Conservation (phyloP, 2,113 vertebrate species). For the Bubalus kerabau region DNA sequence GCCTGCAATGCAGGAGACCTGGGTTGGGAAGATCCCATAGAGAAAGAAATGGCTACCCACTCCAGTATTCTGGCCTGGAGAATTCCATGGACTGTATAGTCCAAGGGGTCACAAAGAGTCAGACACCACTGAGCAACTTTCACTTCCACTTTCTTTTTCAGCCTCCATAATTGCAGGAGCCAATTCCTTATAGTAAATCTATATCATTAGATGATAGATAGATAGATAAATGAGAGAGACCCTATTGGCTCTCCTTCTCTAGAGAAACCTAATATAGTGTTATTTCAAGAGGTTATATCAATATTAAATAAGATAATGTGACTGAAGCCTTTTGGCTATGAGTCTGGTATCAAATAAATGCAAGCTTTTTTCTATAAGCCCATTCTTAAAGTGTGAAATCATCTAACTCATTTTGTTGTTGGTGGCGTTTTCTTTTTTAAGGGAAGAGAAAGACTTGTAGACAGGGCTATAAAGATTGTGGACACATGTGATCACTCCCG, state of each 20-base stretch:
- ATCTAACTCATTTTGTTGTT: background rate
- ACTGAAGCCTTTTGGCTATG: background rate
- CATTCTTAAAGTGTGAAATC: background rate
- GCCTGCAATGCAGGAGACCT: background rate
- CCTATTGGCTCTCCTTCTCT: background rate
- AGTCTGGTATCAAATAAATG: background rate
- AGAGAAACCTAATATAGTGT: background rate
- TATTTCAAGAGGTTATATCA: background rate
- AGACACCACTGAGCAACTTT: background rate
- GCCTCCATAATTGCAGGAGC: background rate
- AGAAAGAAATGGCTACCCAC: background rate
- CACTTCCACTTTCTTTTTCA: background rate
- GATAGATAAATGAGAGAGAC: background rate
- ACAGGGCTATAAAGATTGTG: slow-evolving; percentile 50
- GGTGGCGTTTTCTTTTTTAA: background rate
- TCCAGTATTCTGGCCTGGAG: background rate
- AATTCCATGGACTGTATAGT: background rate
- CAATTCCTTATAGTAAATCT: background rate
- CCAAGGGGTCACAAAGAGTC: background rate
- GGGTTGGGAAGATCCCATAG: background rate
- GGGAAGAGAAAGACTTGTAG: slow-evolving; percentile 47
- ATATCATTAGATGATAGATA: background rate
- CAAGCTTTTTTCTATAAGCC: background rate
- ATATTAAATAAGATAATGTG: background rate
- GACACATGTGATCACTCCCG: slow-evolving; percentile 42